Conservation (phyloP, 92 coral and sea anemone species). For the Phymanthus crucifer region DNA sequence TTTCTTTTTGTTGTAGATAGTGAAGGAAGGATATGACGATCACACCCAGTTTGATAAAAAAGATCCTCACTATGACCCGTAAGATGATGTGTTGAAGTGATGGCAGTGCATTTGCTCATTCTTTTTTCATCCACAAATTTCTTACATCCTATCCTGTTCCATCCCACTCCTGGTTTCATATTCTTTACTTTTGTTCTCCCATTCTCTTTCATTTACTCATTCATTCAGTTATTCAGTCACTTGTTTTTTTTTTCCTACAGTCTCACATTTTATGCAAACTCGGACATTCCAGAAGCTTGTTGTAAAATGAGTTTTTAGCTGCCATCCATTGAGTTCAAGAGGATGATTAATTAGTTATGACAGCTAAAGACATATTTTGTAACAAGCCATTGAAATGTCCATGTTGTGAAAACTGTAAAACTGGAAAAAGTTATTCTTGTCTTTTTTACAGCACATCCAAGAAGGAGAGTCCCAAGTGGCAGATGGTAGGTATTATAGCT, state of each 20-base stretch:
- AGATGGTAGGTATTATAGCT: constrained; percentile 70
- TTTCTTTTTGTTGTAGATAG: constrained; percentile 54
- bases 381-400: neutral
- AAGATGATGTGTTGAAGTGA: neutral
- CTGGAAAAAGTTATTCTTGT: too few species aligned
- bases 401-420: too few species aligned
- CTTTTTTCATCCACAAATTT: neutral
- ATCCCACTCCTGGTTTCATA: too few species aligned
- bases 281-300: too few species aligned
- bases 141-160: neutral
- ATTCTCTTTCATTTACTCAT: neutral
- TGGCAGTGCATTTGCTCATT: too few species aligned
- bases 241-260: neutral
- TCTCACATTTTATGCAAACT: neutral
- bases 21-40: constrained; percentile 94
- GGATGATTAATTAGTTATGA: too few species aligned
- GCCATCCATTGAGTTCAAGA: too few species aligned
- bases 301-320: too few species aligned
- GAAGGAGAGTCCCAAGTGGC: constrained; percentile 92
- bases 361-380: neutral
- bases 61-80: constrained; percentile 96
- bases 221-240: neutral
- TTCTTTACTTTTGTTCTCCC: too few species aligned
- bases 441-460: constrained; percentile 54
- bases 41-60: constrained; percentile 92